A percentile compares a stretch with the other conserved stretches of the same genome.
Conservation (phyloP, 2,113 vertebrate genomes). For the Callocephalon fimbriatum region DNA sequence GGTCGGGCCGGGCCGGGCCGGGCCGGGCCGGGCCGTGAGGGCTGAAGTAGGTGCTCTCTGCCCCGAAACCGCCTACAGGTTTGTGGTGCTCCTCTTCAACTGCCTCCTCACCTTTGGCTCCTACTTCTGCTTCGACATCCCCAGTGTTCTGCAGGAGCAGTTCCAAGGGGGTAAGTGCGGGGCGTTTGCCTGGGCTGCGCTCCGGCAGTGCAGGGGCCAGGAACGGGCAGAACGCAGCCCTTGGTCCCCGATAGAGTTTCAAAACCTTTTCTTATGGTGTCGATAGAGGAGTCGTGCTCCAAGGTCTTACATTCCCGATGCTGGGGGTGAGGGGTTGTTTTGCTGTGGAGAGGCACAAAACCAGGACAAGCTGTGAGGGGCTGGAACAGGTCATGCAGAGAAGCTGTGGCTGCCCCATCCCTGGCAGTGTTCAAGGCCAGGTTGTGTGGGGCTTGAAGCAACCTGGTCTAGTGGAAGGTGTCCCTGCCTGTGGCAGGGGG, state of each 20-base stretch:
- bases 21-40: no score
- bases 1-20: no score
- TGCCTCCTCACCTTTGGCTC: slow-evolving; percentile 84
- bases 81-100: slow-evolving; percentile 84
- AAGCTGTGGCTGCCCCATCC: neutral
- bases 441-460: neutral
- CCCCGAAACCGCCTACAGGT: slow-evolving; percentile 72
- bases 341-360: neutral
- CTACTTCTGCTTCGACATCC: slow-evolving; percentile 86
- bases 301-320: accelerated
- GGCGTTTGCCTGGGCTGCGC: neutral
- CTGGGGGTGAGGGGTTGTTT: no score
- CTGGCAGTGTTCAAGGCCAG: neutral
- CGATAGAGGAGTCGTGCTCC: accelerated
- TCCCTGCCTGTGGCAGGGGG: no score
- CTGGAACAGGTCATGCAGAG: neutral
- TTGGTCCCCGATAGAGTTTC: neutral
- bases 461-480: no score
- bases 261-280: no score
- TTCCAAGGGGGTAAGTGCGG: slow-evolving; percentile 79
- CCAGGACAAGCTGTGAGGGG: accelerated
- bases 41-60: neutral
- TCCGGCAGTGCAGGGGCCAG: no score
- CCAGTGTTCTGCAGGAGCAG: slow-evolving; percentile 84
- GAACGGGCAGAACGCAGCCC: neutral